Evolutionary conservation across 1,140 invertebrate genomes (phyloP), one percentile per base, ranked within the genome.

Genomic region (Lepidotrigona ventralis): DNA sequence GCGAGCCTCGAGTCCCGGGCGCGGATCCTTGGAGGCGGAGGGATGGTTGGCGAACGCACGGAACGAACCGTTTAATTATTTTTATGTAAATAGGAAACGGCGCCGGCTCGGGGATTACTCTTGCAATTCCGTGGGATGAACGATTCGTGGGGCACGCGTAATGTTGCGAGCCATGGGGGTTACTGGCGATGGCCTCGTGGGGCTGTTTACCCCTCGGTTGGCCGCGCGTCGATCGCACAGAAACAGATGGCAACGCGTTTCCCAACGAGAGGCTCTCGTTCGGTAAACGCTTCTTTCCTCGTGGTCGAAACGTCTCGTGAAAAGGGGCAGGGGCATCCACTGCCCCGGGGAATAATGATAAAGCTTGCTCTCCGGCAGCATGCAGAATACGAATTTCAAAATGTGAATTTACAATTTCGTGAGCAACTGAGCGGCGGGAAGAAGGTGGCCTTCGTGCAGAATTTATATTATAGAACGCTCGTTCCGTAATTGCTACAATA

Each of bases 61-160:
- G n/a, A 85, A 74, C 81, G 60, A 83, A 51, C 75, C 86, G 87
- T 90, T 91, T 91, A 92, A 92, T 92, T 92, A 92, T 91, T 91
- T 92, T 92, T 92, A 92, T 91, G 90, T 90, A 90, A 90, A 91
- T 92, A 81, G 64, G 75, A 23, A 68, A 19, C 26, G 79, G n/a
- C 21, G 66, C 63, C 66, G 56, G 71, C 58, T 46, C 58, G 68
- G 82, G 81, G 86, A 88, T 88, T 87, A 88, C 81, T 77, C 54
- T 79, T 81, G 90, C 78, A 89, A 90, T 90, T 90, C 85, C 88
- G 78, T 74, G 73, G 90, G 87, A 89, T 85, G 89, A 90, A 80
- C 86, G 80, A 90, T 90, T 88, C 85, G 83, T 75, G 80, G 87
- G 82, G 84, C 85, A 72, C 63, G 72, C 78, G 85, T 86, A 88